Evolutionary conservation across 2,888 invertebrate species (phyloP).

Genomic region (Oxyscelio sp.): DNA sequence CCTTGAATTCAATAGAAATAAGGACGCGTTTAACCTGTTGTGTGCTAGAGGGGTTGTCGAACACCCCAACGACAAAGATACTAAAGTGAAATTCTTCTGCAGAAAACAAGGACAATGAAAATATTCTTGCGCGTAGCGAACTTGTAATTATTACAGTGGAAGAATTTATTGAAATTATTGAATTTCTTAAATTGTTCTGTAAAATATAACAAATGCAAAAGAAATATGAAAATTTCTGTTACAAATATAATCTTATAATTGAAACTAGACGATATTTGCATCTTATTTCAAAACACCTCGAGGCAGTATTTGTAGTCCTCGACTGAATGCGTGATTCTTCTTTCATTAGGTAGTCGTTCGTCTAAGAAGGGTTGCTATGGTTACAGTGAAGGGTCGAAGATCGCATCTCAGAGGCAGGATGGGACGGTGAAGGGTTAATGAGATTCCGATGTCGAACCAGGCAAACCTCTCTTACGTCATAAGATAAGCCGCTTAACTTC

Average conservation of each 20-base stretch:
- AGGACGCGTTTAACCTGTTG: no score
- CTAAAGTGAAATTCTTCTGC: no score
- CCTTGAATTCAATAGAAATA: no score
- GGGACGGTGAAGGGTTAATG: slow-evolving; percentile 75
- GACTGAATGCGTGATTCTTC: slow-evolving; percentile 57
- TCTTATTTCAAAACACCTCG: neutral
- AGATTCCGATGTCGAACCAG: slow-evolving; percentile 74
- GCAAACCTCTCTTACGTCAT: slow-evolving; percentile 57
- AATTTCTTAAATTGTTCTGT: no score
- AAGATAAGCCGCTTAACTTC: slow-evolving; percentile 62
- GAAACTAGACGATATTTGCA: neutral
- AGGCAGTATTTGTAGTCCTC: slow-evolving; percentile 36
- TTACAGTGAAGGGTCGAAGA: slow-evolving; percentile 75
- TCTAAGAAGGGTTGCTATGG: slow-evolving; percentile 74
- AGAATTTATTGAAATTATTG: no score
- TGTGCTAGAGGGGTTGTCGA: no score
- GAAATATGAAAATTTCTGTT: neutral
- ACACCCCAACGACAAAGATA: no score
- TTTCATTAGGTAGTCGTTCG: slow-evolving; percentile 71
- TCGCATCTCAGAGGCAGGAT: slow-evolving; percentile 56
- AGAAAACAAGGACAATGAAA: no score
- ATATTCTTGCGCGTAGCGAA: no score
- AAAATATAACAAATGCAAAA: no score
- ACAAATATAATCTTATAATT: neutral
- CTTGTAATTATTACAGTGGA: no score